Percentiles rank a stretch among this genome's conserved stretches.
phyloP scores from a whole-genome alignment of 2,888 invertebrate genomes.

The Drosophila subquinaria region DNA sequence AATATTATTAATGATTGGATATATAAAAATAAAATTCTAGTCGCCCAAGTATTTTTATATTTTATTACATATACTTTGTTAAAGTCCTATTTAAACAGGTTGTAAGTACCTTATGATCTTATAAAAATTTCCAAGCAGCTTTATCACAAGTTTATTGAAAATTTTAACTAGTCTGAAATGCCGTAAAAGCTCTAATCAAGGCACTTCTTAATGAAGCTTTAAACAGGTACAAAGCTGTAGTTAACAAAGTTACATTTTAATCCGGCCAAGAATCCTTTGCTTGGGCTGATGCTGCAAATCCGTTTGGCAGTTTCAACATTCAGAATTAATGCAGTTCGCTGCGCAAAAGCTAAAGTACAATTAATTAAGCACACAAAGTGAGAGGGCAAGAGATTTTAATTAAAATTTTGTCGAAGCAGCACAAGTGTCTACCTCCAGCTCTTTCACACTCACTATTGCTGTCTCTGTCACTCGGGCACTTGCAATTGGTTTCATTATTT shows the following conservation, averaged over 20 bases:
- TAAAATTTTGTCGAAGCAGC: slow-evolving; percentile 74
- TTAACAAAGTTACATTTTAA: neutral
- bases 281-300: slow-evolving; percentile 17
- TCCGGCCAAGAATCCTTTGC: slow-evolving; percentile 1
- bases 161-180: too few species aligned
- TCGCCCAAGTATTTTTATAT: too few species aligned
- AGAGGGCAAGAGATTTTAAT: slow-evolving; percentile 69
- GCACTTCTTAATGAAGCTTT: slow-evolving; percentile 1
- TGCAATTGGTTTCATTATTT: slow-evolving; percentile 71
- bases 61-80: too few species aligned
- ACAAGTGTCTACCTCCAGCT: slow-evolving; percentile 41
- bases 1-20: too few species aligned
- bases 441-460: neutral
- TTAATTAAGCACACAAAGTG: slow-evolving; percentile 68
- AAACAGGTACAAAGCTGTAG: slow-evolving; percentile 2
- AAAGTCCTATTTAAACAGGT: too few species aligned
- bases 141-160: too few species aligned
- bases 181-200: neutral
- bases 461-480: slow-evolving; percentile 17
- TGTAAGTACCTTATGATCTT: too few species aligned
- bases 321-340: slow-evolving; percentile 44
- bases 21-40: too few species aligned
- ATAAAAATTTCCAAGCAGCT: too few species aligned
- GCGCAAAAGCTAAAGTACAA: slow-evolving; percentile 66
- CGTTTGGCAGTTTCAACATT: slow-evolving; percentile 14